These are phyloP conservation scores for Corythaeola cristata DNA, from an alignment of 2,113 vertebrate genomes.

Conservation along the genomic window DNA sequence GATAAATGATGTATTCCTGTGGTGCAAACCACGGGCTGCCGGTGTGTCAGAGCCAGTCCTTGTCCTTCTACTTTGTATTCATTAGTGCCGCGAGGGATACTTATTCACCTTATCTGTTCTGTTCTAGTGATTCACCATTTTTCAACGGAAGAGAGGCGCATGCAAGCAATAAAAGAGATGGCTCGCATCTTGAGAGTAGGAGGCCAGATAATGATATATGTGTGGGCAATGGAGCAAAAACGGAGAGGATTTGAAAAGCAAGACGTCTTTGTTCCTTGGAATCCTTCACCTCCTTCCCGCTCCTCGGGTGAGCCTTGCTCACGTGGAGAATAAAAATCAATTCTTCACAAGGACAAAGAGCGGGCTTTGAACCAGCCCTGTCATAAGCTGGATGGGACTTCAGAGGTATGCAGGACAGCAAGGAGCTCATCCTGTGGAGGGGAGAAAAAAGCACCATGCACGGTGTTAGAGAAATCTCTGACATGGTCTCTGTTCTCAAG, in stretches of 20 bases:
- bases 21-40: neutral
- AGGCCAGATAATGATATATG: constrained; percentile 86
- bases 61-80: constrained; percentile 1
- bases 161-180: constrained; percentile 81
- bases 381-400: constrained; percentile 4
- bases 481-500: constrained; percentile 80
- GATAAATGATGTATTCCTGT: constrained; percentile 13
- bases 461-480: constrained; percentile 60
- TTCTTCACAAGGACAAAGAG: constrained; percentile 34
- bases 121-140: constrained; percentile 79
- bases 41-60: neutral
- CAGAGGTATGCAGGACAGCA: constrained; percentile 75
- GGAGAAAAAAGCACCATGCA: constrained; percentile 51
- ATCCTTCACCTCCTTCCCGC: constrained; percentile 68
- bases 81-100: neutral
- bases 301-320: neutral
- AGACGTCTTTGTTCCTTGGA: constrained; percentile 82
- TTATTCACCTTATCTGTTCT: constrained; percentile 26
- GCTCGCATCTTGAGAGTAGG: constrained; percentile 78
- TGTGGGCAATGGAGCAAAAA: constrained; percentile 88
- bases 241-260: constrained; percentile 82
- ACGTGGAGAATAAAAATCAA: constrained; percentile 8
- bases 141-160: constrained; percentile 76
- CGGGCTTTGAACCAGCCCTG: constrained; percentile 8
- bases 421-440: constrained; percentile 71